Percentiles rank a stretch among this genome's conserved stretches.
These are phyloP conservation scores for Dermolepida albohirtum DNA, from an alignment of 2,888 invertebrate species.

Conservation along the genomic window DNA sequence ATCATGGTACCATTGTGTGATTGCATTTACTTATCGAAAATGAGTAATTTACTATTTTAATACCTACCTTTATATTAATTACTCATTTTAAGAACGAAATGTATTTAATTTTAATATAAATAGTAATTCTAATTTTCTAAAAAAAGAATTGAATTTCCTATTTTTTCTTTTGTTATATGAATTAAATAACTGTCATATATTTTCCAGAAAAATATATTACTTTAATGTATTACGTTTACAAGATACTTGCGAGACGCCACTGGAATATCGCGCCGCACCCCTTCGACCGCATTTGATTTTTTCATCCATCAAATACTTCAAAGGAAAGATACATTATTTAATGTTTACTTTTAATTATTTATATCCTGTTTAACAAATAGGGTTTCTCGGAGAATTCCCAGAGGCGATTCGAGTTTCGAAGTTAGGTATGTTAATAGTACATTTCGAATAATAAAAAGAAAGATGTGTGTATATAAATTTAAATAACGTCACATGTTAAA, in stretches of 20 bases:
- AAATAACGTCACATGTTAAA: conserved; percentile 36
- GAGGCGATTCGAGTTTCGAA: conserved; percentile 36
- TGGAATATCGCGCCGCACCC: not conserved
- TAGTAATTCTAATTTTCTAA: too few relatives aligned
- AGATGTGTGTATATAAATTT: conserved; percentile 8
- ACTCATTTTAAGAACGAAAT: too few relatives aligned
- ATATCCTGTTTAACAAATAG: conserved; percentile 48
- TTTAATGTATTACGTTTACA: not conserved
- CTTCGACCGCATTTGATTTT: conserved; percentile 13
- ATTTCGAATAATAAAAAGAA: conserved; percentile 12
- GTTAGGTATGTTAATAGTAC: conserved; percentile 28
- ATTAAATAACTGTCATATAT: too few relatives aligned
- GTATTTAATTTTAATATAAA: too few relatives aligned
- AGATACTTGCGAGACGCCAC: not conserved
- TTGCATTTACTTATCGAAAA: too few relatives aligned
- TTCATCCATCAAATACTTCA: conserved; percentile 38
- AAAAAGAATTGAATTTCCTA: too few relatives aligned
- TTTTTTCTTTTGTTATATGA: too few relatives aligned
- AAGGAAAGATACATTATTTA: conserved; percentile 42
- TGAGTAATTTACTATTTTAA: too few relatives aligned
- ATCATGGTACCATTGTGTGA: too few relatives aligned
- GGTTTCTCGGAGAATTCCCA: conserved; percentile 27
- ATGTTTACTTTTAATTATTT: conserved; percentile 58
- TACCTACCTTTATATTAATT: too few relatives aligned
- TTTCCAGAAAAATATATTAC: not conserved